A percentile compares a stretch with the other conserved stretches of the same genome.
phyloP scores from a whole-genome alignment of 2,113 vertebrate genomes.

The Tetrao urogallus region DNA sequence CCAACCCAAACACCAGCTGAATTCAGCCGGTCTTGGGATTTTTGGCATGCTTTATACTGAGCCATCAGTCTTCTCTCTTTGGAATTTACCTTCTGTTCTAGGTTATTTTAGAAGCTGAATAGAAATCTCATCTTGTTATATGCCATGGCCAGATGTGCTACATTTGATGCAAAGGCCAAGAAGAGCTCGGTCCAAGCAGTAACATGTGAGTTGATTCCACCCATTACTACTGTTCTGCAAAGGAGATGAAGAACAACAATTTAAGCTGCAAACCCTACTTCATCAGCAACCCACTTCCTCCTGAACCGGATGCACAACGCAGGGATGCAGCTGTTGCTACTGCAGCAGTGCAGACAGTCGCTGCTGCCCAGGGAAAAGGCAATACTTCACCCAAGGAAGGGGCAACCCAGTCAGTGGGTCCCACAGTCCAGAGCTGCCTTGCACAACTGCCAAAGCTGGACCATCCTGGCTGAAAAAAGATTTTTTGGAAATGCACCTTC shows the following conservation, averaged over 20 bases:
- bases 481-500: background rate
- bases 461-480: background rate
- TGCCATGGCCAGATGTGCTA: background rate
- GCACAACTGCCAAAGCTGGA: background rate
- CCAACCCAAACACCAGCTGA: background rate
- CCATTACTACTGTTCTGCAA: background rate
- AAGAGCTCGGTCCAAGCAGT: background rate
- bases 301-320: background rate
- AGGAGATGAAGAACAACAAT: background rate
- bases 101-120: background rate
- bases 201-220: background rate
- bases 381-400: background rate
- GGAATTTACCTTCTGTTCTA: background rate
- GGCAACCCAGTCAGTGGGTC: background rate
- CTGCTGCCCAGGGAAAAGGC: background rate
- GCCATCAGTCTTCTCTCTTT: background rate
- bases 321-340: conserved; percentile 19
- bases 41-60: background rate
- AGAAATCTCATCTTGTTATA: background rate
- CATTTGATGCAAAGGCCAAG: background rate
- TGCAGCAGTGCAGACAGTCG: background rate
- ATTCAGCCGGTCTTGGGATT: background rate
- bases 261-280: background rate
- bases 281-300: background rate
- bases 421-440: background rate